phyloP scores from a whole-genome alignment of 2,797 vertebrate species.

The Lophotriccus pileatus region DNA sequence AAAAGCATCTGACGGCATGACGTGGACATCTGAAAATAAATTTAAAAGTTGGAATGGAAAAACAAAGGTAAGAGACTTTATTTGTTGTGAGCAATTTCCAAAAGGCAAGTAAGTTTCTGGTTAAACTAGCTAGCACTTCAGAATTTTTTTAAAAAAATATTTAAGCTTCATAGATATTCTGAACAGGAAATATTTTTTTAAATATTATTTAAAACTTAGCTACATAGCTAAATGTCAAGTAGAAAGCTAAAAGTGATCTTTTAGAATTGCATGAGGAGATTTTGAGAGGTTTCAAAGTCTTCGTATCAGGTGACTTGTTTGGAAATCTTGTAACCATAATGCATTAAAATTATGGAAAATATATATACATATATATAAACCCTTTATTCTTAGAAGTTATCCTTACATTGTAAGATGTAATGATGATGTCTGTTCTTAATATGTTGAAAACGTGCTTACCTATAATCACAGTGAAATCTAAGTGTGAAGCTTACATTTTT shows the following conservation, averaged over 20 bases:
- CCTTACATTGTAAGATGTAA: not conserved
- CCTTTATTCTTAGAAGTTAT: not conserved
- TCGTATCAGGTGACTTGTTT: not conserved
- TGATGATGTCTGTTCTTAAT: not conserved
- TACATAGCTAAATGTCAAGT: not conserved
- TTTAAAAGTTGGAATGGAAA: not conserved
- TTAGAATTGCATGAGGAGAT: not conserved
- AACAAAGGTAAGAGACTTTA: not conserved
- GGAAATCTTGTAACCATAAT: not conserved
- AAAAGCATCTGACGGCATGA: conserved; percentile 74
- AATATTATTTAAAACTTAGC: not conserved
- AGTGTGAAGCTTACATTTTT: not conserved
- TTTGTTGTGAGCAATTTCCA: not conserved
- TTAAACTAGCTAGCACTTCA: not conserved
- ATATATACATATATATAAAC: too few relatives aligned
- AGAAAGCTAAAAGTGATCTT: not conserved
- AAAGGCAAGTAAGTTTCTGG: not conserved
- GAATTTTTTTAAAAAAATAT: not conserved
- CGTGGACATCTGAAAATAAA: conserved; percentile 75
- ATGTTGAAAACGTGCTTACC: not conserved
- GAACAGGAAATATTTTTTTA: not conserved
- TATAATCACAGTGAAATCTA: not conserved
- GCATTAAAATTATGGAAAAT: not conserved
- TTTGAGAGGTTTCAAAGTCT: not conserved
- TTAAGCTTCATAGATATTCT: not conserved